Base-by-base conservation (phyloP, 2,113 vertebrate genomes). In the Donacobius atricapilla region DNA sequence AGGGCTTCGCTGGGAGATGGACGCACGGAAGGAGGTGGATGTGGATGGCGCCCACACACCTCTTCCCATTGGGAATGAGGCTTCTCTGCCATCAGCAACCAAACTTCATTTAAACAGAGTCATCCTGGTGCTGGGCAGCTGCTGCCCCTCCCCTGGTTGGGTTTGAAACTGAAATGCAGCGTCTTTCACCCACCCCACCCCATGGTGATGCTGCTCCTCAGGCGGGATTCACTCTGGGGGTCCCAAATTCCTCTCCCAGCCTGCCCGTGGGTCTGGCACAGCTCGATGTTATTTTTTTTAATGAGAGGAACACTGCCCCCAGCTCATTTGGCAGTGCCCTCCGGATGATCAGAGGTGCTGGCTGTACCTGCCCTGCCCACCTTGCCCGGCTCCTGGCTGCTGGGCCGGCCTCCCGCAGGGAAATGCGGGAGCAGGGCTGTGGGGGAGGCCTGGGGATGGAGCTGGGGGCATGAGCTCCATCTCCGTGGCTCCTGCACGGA, bases 331-430 rank as follows among this genome's bases (percentile, higher is more conserved):
- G 68, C 42, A 0, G 4, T 61, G 50, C 65, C 60, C 42, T 81
- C n/a, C 66, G 85, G 81, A 45, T 89, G 44, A 0, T 45, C 39
- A 30, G 20, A 39, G 69, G 53, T 56, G 25, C 12, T 71, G 7
- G 8, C 70, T 10, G 16, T n/a, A 2, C 53, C 69, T 87, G 45
- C 54, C 78, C 24, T 79, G 47, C 51, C 44, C 1, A 0, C 22
- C 68, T 64, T 48, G 42, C 35, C 23, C 0, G 0, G 23, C 56
- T 60, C 9, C 35, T 12, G 40, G 11, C 54, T n/a, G 3, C 58
- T 0, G 1, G 70, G 54, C 68, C 0, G 0, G 35, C 28, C 53
- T 90, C 60, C 70, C 1, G 0, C 9, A 2, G 47, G 79, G 83
- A 78, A 82, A 37, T 18, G 19, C 22, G 1, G 63, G 39, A 80